A percentile compares a stretch with the other conserved stretches of the same genome.
phyloP scores from a whole-genome alignment of 2,113 vertebrate species.

The Trematocara marginatum region DNA sequence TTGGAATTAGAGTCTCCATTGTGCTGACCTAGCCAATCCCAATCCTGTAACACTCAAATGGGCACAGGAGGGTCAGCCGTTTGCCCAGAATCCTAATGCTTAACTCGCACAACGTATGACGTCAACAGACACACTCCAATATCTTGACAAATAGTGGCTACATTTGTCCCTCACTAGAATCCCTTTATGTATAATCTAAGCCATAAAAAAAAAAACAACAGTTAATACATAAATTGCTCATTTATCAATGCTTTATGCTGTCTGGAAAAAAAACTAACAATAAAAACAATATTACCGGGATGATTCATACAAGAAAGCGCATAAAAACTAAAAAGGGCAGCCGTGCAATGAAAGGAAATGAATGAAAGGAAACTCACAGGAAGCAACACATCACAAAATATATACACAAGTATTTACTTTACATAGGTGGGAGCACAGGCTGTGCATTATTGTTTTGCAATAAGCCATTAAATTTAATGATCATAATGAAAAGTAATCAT shows the following conservation, averaged over 20 bases:
- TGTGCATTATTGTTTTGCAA: neutral
- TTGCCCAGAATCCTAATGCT: slow-evolving; percentile 51
- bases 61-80: slow-evolving; percentile 36
- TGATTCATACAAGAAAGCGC: neutral
- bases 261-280: neutral
- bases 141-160: neutral
- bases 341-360: neutral
- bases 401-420: neutral
- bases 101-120: slow-evolving; percentile 6
- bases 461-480: neutral
- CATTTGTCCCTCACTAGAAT: neutral
- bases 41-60: slow-evolving; percentile 57
- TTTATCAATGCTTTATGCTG: neutral
- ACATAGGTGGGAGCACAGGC: neutral
- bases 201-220: neutral
- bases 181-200: neutral
- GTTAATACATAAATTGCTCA: neutral
- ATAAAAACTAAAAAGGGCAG: neutral
- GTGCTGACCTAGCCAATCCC: slow-evolving; percentile 54
- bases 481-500: neutral
- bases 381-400: neutral
- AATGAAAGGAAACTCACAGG: neutral
- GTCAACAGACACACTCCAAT: neutral
- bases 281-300: neutral
- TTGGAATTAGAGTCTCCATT: slow-evolving; percentile 52